Percentiles rank a stretch among this genome's conserved stretches.
These are phyloP conservation scores for Apostichopus leukothele DNA, from an alignment of 53 echinoderm and acorn worm species.

Conservation along the genomic window DNA sequence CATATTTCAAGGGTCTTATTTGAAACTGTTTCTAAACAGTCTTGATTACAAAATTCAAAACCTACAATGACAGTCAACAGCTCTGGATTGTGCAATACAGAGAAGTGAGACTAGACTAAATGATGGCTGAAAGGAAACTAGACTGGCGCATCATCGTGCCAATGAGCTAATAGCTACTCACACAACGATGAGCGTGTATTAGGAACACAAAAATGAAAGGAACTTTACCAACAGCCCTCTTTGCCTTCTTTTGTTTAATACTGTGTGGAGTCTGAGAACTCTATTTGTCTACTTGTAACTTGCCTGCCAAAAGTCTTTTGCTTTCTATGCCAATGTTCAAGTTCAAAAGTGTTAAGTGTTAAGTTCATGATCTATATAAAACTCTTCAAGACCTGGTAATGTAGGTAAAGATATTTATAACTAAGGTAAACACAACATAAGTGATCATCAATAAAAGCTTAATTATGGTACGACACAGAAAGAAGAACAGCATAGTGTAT, in stretches of 20 bases:
- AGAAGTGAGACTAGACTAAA: conserved; percentile 8
- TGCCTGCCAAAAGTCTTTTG: background rate
- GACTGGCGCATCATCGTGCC: background rate
- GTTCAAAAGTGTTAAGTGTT: too few relatives aligned
- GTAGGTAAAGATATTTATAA: too few relatives aligned
- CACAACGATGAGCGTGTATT: background rate
- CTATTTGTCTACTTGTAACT: background rate
- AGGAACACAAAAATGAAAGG: background rate
- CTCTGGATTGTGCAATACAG: conserved; percentile 24
- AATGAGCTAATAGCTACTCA: background rate
- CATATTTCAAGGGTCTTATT: conserved; percentile 11
- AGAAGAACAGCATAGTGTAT: too few relatives aligned
- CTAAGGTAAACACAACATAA: too few relatives aligned
- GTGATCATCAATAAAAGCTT: too few relatives aligned
- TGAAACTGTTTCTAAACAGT: conserved; percentile 9
- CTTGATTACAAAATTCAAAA: conserved; percentile 45
- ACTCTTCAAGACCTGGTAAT: too few relatives aligned
- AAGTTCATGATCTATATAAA: too few relatives aligned
- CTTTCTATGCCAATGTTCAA: too few relatives aligned
- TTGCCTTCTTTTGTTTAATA: background rate
- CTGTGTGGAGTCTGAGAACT: background rate
- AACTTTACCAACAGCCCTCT: background rate
- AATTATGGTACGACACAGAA: too few relatives aligned
- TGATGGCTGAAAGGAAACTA: background rate
- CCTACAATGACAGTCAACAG: background rate